These are phyloP conservation scores for Pseudocheirus occidentalis DNA, from an alignment of 2,797 vertebrate species.

Conservation along the genomic window DNA sequence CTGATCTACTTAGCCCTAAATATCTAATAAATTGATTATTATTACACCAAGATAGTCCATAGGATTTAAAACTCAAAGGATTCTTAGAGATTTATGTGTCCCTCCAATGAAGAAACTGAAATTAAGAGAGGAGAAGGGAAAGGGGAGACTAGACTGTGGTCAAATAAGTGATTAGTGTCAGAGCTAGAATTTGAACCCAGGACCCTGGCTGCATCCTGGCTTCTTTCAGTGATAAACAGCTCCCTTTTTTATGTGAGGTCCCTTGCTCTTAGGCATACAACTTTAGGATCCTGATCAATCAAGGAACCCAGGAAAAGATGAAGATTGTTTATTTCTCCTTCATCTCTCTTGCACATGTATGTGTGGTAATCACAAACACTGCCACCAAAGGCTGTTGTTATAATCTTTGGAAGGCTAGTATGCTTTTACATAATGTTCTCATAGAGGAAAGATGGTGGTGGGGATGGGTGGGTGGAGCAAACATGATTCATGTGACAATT, in stretches of 20 bases:
- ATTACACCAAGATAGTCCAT: neutral
- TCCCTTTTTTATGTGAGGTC: neutral
- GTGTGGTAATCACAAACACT: neutral
- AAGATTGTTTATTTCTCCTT: neutral
- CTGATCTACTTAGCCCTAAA: no score
- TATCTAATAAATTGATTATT: no score
- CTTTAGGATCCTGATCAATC: neutral
- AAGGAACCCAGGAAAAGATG: neutral
- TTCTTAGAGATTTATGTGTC: neutral
- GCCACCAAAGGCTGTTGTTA: neutral
- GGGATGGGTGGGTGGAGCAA: rapidly evolving
- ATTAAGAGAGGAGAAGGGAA: neutral
- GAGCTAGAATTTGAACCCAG: neutral
- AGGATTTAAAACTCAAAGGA: neutral
- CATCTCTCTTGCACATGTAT: neutral
- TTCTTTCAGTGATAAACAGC: neutral
- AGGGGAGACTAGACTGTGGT: neutral
- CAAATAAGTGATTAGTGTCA: neutral
- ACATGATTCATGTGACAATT: conserved; percentile 2
- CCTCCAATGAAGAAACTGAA: neutral
- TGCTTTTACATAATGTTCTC: neutral
- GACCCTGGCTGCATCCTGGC: neutral
- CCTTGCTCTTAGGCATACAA: neutral
- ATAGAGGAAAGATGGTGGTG: neutral
- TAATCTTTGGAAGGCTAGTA: neutral